A percentile compares a stretch with the other conserved stretches of the same genome.
Evolutionary conservation across 2,888 invertebrate genomes (phyloP).

Genomic region (Hypsopygia costalis): DNA sequence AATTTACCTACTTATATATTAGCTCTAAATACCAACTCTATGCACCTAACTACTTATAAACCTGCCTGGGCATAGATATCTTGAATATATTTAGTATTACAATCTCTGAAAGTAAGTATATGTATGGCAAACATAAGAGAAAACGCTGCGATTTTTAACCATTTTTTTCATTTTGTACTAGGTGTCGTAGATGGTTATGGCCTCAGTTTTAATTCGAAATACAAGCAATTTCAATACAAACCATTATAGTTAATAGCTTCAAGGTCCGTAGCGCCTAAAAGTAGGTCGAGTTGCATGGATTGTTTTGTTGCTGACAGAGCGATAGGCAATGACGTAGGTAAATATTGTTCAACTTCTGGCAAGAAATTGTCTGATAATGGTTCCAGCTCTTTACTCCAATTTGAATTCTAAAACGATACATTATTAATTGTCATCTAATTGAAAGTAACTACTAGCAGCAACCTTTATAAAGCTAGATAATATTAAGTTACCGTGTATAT

Average conservation of each 20-base stretch:
- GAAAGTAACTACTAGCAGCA: too few species aligned
- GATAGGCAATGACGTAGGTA: constrained; percentile 75
- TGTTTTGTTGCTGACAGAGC: constrained; percentile 75
- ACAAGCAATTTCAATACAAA: constrained; percentile 60
- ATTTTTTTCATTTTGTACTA: too few species aligned
- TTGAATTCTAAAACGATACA: constrained; percentile 70
- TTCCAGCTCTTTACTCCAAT: constrained; percentile 79
- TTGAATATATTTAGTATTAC: too few species aligned
- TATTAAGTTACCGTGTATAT: constrained; percentile 47
- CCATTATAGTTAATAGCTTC: constrained; percentile 82
- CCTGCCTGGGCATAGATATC: too few species aligned
- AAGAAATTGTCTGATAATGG: constrained; percentile 84
- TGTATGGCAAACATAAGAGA: too few species aligned
- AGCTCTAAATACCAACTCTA: too few species aligned
- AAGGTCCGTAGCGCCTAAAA: constrained; percentile 85
- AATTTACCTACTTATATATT: too few species aligned
- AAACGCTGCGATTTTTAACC: too few species aligned
- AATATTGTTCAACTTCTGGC: constrained; percentile 80
- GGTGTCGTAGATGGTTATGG: too few species aligned
- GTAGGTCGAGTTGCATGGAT: constrained; percentile 81
- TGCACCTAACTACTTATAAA: too few species aligned
- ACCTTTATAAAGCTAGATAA: background rate
- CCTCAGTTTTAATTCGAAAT: constrained; percentile 4
- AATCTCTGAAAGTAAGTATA: too few species aligned
- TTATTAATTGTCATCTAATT: background rate